Evolutionary conservation across 2,888 invertebrate species (phyloP), one percentile per base, ranked within the genome.

Genomic region (Amblyteles armatorius): DNA sequence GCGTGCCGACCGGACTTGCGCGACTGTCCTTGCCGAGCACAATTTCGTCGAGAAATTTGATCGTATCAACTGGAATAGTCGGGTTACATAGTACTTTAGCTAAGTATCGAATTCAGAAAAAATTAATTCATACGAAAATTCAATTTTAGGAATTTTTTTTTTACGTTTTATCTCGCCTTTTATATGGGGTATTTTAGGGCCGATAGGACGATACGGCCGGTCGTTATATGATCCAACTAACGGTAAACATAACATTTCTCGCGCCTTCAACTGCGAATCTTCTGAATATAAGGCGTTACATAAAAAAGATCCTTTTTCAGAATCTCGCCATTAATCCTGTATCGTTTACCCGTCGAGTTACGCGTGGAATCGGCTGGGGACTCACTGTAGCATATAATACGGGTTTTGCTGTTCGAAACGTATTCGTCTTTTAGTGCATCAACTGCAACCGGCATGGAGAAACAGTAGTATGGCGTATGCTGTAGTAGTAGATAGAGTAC

Each of bases 351-450:
- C 16, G 50, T 36, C 60, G 19, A 50, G 48, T 44, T 60, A n/a
- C 5, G 19, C 44, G 16, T 40, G 22, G 16, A n/a, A 57, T 19
- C 9, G 13, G 13, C 44, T 69, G 29, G 57, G n/a, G 19, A 68
- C 33, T 7, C n/a, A 33, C 29, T 26, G 29, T 68, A 69, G 52
- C 36, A 52, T 52, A 73, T 33, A 16, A 57, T 55, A 69, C 67
- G 22, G 16, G 33, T 50, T 60, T 16, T 52, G 22, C 63, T 50
- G 50, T 71, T 26, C 40, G 40, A 81, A 81, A 81, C 73, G 68
- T 74, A 81, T 81, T 60, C 68, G 57, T 73, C 67, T 55, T 44
- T 57, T 73, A 73, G 33, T 40, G 73, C 80, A 33, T 48, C 60
- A 73, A 67, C 73, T 55, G 44, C 29, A 63, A 40, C 73, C 65